phyloP scores from a whole-genome alignment of 2,113 vertebrate species.

The Gallinago jamesoni region DNA sequence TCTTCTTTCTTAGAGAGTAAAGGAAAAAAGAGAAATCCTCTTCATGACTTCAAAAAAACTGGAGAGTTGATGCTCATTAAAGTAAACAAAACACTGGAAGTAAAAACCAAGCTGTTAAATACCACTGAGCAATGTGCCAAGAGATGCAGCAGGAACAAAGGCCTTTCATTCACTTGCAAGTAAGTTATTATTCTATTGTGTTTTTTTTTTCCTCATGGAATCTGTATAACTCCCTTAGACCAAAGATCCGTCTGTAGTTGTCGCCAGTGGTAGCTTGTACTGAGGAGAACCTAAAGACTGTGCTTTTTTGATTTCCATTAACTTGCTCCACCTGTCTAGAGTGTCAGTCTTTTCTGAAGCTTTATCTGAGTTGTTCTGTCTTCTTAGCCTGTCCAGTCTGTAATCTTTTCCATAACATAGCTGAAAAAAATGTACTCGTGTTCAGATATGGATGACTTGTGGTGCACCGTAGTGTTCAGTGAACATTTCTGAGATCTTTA shows the following conservation, averaged over 20 bases:
- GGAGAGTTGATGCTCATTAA: slow-evolving; percentile 81
- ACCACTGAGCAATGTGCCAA: slow-evolving; percentile 87
- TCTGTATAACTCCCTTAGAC: not conserved
- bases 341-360: not conserved
- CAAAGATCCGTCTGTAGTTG: not conserved
- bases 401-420: not conserved
- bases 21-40: slow-evolving; percentile 83
- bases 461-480: not conserved
- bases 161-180: slow-evolving; percentile 92
- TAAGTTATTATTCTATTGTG: slow-evolving; percentile 64
- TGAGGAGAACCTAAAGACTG: not conserved
- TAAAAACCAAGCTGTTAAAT: slow-evolving; percentile 85
- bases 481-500: slow-evolving; percentile 45
- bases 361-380: not conserved
- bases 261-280: not conserved
- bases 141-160: slow-evolving; percentile 87
- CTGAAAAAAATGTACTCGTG: not conserved
- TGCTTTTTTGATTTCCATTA: not conserved
- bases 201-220: not conserved
- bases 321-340: not conserved
- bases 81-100: slow-evolving; percentile 79
- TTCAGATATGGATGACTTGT: not conserved
- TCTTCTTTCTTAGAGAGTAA: slow-evolving; percentile 78
- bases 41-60: slow-evolving; percentile 93
- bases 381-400: not conserved